A percentile compares a stretch with the other conserved stretches of the same genome.
Evolutionary conservation across 2,113 vertebrate species (phyloP).

Genomic region (Callopanchax toddi): DNA sequence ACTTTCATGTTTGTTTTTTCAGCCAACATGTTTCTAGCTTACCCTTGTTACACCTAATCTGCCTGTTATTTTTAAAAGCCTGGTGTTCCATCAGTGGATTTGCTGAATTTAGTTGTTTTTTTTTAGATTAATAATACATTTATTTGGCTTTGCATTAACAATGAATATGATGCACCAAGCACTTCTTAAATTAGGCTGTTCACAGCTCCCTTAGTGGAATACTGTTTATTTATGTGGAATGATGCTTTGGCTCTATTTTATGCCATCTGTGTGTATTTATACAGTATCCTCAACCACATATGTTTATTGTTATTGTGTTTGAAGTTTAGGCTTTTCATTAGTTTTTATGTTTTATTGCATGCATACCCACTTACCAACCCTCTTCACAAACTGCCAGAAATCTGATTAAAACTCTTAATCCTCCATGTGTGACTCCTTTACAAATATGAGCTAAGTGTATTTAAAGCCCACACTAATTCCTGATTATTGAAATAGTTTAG

Average conservation of each 20-base stretch:
- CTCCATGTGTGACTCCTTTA: not conserved
- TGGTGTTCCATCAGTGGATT: no score
- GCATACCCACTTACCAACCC: not conserved
- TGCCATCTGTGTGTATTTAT: not conserved
- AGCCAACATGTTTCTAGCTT: not conserved
- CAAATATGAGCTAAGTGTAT: not conserved
- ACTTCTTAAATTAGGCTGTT: no score
- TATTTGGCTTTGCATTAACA: no score
- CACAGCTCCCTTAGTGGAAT: no score
- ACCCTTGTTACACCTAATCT: not conserved
- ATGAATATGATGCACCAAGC: no score
- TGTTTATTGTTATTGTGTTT: not conserved
- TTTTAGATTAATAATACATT: no score
- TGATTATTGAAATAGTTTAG: constrained; percentile 16
- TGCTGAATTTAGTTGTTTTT: no score
- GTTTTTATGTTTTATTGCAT: constrained; percentile 2
- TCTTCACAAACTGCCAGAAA: not conserved
- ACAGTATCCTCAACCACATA: not conserved
- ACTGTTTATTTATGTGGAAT: not conserved
- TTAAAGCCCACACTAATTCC: constrained; percentile 2
- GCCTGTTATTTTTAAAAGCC: no score
- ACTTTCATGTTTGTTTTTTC: not conserved
- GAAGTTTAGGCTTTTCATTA: not conserved
- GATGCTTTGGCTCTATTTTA: not conserved
- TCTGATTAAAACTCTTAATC: not conserved